A percentile compares a stretch with the other conserved stretches of the same genome.
Conservation (phyloP, 2,113 vertebrate species). For the Syrrhaptes paradoxus region DNA sequence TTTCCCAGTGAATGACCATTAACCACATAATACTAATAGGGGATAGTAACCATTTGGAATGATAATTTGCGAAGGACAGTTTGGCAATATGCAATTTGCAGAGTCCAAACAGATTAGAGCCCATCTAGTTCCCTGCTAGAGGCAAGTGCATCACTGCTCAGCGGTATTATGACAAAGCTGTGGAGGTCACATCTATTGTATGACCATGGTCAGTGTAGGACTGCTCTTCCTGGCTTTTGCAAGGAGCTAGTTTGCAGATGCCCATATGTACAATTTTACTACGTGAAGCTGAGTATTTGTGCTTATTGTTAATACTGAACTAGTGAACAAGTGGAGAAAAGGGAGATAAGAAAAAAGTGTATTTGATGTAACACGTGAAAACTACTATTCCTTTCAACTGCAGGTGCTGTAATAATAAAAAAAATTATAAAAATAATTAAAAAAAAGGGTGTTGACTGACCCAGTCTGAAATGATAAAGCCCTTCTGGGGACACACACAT, state of each 20-base stretch:
- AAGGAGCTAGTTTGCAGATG: not conserved
- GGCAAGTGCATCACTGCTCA: not conserved
- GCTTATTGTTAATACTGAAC: not conserved
- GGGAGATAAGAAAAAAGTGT: not conserved
- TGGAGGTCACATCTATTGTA: not conserved
- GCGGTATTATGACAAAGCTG: not conserved
- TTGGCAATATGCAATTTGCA: not conserved
- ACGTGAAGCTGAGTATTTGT: not conserved
- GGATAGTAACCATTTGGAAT: not conserved
- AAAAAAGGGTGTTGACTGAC: not conserved
- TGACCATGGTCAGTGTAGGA: not conserved
- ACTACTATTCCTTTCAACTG: not conserved
- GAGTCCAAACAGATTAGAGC: not conserved
- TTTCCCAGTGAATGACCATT: not conserved
- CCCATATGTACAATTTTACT: not conserved
- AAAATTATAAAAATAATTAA: not conserved
- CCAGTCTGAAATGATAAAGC: not conserved
- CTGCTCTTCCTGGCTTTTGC: not conserved
- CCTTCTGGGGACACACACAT: not conserved
- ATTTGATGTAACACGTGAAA: not conserved
- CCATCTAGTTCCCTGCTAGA: not conserved
- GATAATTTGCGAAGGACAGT: not conserved
- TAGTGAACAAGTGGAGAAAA: not conserved
- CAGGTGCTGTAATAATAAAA: not conserved
- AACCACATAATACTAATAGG: not conserved